phyloP scores from a whole-genome alignment of 2,113 vertebrate species.

The Antechinus stuartii region DNA sequence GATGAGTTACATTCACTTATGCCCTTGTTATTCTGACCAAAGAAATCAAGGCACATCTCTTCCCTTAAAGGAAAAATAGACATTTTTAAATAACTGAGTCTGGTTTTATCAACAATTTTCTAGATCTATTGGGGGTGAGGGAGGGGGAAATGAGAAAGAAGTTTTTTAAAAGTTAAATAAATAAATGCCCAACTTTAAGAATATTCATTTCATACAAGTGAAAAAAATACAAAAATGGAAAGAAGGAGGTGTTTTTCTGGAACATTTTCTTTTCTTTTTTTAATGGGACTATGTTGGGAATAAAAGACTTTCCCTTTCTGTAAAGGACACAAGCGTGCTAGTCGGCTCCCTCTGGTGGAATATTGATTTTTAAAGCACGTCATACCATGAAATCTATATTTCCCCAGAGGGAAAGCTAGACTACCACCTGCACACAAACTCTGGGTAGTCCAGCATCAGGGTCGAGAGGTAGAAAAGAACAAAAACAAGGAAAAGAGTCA shows the following conservation, averaged over 20 bases:
- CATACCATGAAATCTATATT: not conserved
- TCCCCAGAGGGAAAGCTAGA: slow-evolving; percentile 17
- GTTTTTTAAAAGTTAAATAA: not conserved
- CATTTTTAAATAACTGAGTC: not conserved
- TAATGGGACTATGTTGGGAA: not conserved
- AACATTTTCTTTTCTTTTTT: slow-evolving; percentile 9
- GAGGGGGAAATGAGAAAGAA: not conserved
- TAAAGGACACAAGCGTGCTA: slow-evolving; percentile 3
- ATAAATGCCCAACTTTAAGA: not conserved
- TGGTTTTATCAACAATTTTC: not conserved
- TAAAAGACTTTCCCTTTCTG: not conserved
- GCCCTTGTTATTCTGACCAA: not conserved
- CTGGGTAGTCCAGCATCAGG: not conserved
- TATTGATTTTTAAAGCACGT: slow-evolving; percentile 14
- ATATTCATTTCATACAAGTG: not conserved
- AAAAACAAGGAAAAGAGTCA: not conserved
- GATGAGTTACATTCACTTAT: not conserved
- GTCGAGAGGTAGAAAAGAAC: not conserved
- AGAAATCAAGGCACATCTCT: not conserved
- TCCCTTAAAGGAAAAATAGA: not conserved
- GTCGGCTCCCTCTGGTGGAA: slow-evolving; percentile 49
- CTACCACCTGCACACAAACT: not conserved
- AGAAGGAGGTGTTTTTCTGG: not conserved
- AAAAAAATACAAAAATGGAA: not conserved
- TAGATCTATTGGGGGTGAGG: not conserved